phyloP scores from a whole-genome alignment of 2,888 invertebrate genomes.

The Xylota sylvarum region DNA sequence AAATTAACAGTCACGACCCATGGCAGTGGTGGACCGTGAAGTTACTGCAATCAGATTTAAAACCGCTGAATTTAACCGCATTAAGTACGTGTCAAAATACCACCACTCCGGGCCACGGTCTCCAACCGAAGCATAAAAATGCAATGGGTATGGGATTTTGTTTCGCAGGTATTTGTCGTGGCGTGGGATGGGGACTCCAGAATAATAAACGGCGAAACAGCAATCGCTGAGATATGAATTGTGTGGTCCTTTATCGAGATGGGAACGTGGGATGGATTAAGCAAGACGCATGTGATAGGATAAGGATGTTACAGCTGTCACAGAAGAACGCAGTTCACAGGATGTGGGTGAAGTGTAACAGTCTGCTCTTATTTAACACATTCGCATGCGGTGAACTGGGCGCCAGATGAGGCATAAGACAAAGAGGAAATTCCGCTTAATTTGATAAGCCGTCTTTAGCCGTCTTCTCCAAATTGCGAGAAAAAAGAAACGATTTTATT shows the following conservation, averaged over 20 bases:
- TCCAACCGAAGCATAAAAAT: conserved; percentile 36
- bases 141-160: conserved; percentile 15
- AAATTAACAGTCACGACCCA: conserved; percentile 72
- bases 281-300: neutral
- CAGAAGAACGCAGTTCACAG: neutral
- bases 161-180: neutral
- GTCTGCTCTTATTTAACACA: too few species aligned
- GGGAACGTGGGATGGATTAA: neutral
- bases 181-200: neutral
- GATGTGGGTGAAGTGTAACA: neutral
- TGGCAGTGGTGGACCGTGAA: conserved; percentile 71
- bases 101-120: conserved; percentile 48
- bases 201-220: neutral
- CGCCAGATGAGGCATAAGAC: too few species aligned
- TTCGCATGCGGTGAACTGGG: neutral
- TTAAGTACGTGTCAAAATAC: conserved; percentile 77
- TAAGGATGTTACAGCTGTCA: neutral
- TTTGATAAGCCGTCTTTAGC: too few species aligned
- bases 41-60: conserved; percentile 75
- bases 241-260: neutral
- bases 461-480: too few species aligned
- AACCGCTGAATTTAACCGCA: conserved; percentile 77
- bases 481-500: too few species aligned
- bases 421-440: too few species aligned
- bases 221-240: conserved; percentile 17